A percentile compares a stretch with the other conserved stretches of the same genome.
Conservation (phyloP, 2,113 vertebrate species). For the Scalopus aquaticus region DNA sequence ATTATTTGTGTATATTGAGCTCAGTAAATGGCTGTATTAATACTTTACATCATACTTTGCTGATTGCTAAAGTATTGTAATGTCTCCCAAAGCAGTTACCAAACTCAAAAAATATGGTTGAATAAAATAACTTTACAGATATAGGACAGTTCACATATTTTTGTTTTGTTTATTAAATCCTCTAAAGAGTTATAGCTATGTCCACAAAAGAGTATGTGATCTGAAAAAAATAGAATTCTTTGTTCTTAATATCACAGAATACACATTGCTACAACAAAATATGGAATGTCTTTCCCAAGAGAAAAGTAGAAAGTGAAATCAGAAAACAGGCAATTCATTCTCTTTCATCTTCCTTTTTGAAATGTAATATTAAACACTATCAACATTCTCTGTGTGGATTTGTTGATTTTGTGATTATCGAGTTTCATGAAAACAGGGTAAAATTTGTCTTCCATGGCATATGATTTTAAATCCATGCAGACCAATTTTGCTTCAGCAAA, state of each 20-base stretch:
- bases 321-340: not conserved
- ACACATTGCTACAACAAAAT: not conserved
- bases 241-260: not conserved
- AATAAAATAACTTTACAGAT: conserved; percentile 4
- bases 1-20: not conserved
- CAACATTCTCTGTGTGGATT: not conserved
- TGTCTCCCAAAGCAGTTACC: not conserved
- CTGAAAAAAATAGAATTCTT: not conserved
- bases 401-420: conserved; percentile 46
- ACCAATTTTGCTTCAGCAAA: conserved; percentile 37
- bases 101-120: not conserved
- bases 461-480: conserved; percentile 48
- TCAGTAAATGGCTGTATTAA: not conserved
- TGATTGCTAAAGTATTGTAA: not conserved
- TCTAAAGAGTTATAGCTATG: conserved; percentile 4
- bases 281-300: not conserved
- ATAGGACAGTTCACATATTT: not conserved
- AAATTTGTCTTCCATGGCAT: not conserved
- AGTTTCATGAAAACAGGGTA: conserved; percentile 25
- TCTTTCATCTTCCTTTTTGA: not conserved
- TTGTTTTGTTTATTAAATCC: not conserved
- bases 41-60: not conserved
- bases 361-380: not conserved
- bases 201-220: not conserved
- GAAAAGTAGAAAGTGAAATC: not conserved